Base-by-base conservation (phyloP, 2,888 invertebrate species). In the Drosophila melanosoma region DNA sequence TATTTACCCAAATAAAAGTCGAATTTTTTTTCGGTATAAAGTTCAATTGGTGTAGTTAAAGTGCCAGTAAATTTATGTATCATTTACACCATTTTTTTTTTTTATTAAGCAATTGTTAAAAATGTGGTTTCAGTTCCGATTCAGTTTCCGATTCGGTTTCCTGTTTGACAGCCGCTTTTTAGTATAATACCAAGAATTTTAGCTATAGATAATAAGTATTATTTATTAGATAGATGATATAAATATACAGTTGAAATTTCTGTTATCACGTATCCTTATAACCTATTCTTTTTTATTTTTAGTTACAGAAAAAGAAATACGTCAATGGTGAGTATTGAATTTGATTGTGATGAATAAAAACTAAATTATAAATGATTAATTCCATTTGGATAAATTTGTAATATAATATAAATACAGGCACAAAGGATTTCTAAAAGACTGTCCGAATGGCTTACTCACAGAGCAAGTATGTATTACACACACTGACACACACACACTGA, bases 391-490 rank as follows among this genome's bases (percentile, higher is more conserved):
- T 40, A 66, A 54, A 38, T 56, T 63, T 61, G 32, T 42, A 33
- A 48, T 62, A 56, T 52, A 58, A 70, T 68, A 48, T n/a, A 26
- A 36, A n/a, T 38, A 12, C 94, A 97, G 98, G 98, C 98, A 98
- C 94, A 98, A 98, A 95, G 98, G 98, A 92, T 98, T 98, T 93
- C 95, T 98, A 82, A 98, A 98, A 94, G 98, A 98, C 94, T 98
- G 98, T 94, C 98, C 98, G 66, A 98, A 98, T 93, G 98, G 98
- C 82, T 95, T 98, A 91, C 96, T 98, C 68, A 98, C 98, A 76
- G 98, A 98, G 94, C 98, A 98, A 95, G 98, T 98, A 94, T 82
- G 91, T 91, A 76, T 54, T 6, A 32, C 15, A n/a, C 11, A 51
- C 12, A 26, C 15, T 45, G n/a, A 45, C 26, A 51, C 29, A 49